Conservation (phyloP, 2,888 invertebrate species). For the Sympetrum striolatum region DNA sequence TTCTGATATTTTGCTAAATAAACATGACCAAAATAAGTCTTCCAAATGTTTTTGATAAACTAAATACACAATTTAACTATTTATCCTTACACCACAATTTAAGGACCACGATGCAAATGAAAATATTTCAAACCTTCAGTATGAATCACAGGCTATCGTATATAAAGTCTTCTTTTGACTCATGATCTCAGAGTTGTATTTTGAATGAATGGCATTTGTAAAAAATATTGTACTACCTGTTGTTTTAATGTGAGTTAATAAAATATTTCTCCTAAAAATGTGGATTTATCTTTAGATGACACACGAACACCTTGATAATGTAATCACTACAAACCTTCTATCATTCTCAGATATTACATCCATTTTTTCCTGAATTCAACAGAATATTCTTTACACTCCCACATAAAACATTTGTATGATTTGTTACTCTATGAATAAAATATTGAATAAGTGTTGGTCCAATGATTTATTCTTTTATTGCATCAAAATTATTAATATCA, state of each 20-base stretch:
- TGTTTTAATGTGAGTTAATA: slow-evolving; percentile 16
- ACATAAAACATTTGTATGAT: too few species aligned
- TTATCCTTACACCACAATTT: neutral
- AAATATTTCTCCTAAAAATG: slow-evolving; percentile 1
- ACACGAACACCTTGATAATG: neutral
- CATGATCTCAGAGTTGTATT: slow-evolving; percentile 27
- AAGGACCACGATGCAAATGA: neutral
- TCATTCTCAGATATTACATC: neutral
- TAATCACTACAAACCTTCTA: neutral
- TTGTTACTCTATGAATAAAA: too few species aligned
- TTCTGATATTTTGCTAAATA: neutral
- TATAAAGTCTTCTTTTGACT: neutral
- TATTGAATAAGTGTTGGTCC: too few species aligned
- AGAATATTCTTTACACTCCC: too few species aligned
- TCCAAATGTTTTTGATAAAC: neutral
- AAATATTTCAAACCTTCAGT: neutral
- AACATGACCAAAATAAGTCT: neutral
- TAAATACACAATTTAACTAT: neutral
- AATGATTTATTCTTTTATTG: too few species aligned
- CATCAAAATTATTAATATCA: too few species aligned
- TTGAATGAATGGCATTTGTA: neutral
- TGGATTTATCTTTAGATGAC: slow-evolving; percentile 10
- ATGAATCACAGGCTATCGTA: neutral
- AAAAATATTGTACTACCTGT: neutral
- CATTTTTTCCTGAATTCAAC: too few species aligned